phyloP scores from a whole-genome alignment of 2,113 vertebrate species.

The Hylia prasina region DNA sequence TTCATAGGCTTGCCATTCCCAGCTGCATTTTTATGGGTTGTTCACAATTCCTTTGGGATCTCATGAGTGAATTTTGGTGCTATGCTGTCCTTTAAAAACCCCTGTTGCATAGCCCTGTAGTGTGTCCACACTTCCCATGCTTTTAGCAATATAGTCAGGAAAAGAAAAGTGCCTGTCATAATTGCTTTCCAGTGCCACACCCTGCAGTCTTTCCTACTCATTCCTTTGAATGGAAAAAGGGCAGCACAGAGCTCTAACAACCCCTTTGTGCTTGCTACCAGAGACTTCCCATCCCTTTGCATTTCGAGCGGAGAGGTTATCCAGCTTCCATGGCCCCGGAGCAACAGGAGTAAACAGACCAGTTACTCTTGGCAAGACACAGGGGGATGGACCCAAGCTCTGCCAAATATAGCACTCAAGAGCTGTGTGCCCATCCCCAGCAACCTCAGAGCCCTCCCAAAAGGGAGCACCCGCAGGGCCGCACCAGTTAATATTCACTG shows the following conservation, averaged over 20 bases:
- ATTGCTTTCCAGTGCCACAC: accelerated
- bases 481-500: neutral
- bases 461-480: neutral
- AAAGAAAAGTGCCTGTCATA: neutral
- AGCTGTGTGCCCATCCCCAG: neutral
- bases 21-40: neutral
- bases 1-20: neutral
- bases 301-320: neutral
- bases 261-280: neutral
- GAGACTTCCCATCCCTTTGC: neutral
- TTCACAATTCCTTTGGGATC: neutral
- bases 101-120: neutral
- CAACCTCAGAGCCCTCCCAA: neutral
- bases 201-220: neutral
- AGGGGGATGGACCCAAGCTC: neutral
- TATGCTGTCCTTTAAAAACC: neutral
- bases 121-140: neutral
- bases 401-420: neutral
- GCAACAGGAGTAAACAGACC: neutral
- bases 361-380: neutral
- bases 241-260: neutral
- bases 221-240: neutral
- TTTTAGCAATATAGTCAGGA: neutral
- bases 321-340: neutral
- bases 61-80: neutral